These are phyloP conservation scores for Corythornis vintsioides DNA, from an alignment of 2,113 vertebrate species.

Conservation along the genomic window DNA sequence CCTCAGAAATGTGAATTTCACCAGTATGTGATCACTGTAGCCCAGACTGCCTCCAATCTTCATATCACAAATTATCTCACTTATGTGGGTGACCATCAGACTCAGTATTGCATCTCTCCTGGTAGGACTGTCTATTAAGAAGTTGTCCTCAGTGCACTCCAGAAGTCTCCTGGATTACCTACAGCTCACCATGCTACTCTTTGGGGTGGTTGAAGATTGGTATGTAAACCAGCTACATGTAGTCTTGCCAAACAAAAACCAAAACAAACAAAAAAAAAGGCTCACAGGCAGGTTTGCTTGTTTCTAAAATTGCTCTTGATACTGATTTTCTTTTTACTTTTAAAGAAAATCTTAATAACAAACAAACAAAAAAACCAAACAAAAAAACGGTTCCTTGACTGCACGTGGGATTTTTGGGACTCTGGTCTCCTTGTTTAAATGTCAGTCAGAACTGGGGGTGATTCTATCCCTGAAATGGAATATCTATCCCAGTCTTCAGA, in stretches of 20 bases:
- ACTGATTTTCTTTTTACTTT: too few species aligned
- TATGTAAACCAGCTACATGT: not conserved
- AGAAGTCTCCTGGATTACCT: not conserved
- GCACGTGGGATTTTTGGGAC: not conserved
- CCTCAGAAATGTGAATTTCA: not conserved
- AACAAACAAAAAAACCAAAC: too few species aligned
- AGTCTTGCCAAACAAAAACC: not conserved
- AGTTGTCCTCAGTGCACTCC: not conserved
- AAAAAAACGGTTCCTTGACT: not conserved
- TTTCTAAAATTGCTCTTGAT: not conserved
- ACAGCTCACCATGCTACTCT: not conserved
- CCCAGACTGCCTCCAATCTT: not conserved
- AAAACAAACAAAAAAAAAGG: not conserved
- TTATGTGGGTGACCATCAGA: not conserved
- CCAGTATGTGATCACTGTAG: not conserved
- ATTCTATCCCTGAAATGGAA: not conserved
- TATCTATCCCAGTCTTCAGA: not conserved
- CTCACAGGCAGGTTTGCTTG: not conserved
- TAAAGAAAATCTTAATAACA: not conserved
- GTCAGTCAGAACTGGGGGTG: not conserved
- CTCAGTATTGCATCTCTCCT: rapidly evolving
- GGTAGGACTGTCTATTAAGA: not conserved
- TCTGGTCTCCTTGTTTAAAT: not conserved
- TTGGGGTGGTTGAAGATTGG: not conserved
- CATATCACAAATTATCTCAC: not conserved